Conservation (phyloP, 2,113 vertebrate genomes). For the Bagarius yarrelli region DNA sequence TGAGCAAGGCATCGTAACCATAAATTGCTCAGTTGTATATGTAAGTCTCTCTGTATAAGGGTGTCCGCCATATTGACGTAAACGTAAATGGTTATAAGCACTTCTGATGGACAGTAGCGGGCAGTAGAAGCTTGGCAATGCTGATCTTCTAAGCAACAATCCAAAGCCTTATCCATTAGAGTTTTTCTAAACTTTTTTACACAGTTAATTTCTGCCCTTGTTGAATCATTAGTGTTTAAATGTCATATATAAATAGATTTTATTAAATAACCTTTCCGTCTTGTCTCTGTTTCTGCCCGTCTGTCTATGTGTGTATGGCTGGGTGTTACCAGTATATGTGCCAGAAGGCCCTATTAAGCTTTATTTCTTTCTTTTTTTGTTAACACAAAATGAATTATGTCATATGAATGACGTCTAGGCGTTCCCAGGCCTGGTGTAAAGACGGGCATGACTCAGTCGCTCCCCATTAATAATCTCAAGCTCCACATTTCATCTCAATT, state of each 20-base stretch:
- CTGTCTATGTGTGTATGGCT: background rate
- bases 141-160: too few relatives aligned
- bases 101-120: too few relatives aligned
- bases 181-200: too few relatives aligned
- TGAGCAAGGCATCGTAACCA: too few relatives aligned
- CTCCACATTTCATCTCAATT: background rate
- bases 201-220: too few relatives aligned
- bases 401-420: background rate
- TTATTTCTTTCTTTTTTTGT: background rate
- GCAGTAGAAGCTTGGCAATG: too few relatives aligned
- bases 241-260: background rate
- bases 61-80: too few relatives aligned
- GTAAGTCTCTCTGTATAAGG: too few relatives aligned
- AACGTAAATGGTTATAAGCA: too few relatives aligned
- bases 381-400: constrained; percentile 12
- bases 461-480: constrained; percentile 22
- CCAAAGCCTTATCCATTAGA: too few relatives aligned
- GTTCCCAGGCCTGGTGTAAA: background rate
- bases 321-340: background rate
- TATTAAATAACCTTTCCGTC: background rate
- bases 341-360: background rate
- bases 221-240: too few relatives aligned
- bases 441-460: constrained; percentile 2
- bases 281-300: background rate
- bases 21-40: too few relatives aligned